Base-by-base conservation (phyloP, 2,797 vertebrate genomes). In the Alca torda region DNA sequence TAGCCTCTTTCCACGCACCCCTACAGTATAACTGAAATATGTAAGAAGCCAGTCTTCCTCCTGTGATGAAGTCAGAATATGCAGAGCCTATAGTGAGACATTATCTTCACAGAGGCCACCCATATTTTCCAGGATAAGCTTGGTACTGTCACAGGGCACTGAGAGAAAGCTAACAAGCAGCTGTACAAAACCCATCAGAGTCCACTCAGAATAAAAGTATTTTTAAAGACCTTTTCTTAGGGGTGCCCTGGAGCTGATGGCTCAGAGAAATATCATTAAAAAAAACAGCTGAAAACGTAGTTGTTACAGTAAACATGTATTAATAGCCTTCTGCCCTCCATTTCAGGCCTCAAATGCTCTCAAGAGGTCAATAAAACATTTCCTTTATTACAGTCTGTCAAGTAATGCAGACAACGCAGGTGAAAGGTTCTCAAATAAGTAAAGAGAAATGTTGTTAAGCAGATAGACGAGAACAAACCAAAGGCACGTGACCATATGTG, bases 301-400 rank as follows among this genome's bases (percentile, higher is more conserved):
- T 73, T 86, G 76, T 35, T 93, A 86, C 43, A 86, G 87, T 93
- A 96, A 95, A 92, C 30, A 84, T 75, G 48, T 80, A 86, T 90
- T 92, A 90, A 90, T 59, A 84, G 80, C 57, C 48, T 81, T 89
- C 48, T 92, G 64, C 81, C 80, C 61, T 92, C 73, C 6, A 59
- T 70, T 92, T 90, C 25, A 63, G 81, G 33, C 43, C 60, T 92
- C 74, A 81, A 89, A 74, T 74, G 73, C 65, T 95, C 93, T 90
- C 89, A 84, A 59, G 86, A 93, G 73, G 84, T 95, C 84, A 89
- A 81, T 95, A 95, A 93, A 95, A 81, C 53, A 81, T 78, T 72
- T 18, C 13, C 24, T 92, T 89, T 93, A 89, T 90, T 90, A 92
- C 26, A 77, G 51, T 63, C 69, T 95, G 84, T 68, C 69, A 95